These are phyloP conservation scores for Lepilemur ruficaudatus DNA, from an alignment of 2,797 vertebrate genomes.

Conservation along the genomic window DNA sequence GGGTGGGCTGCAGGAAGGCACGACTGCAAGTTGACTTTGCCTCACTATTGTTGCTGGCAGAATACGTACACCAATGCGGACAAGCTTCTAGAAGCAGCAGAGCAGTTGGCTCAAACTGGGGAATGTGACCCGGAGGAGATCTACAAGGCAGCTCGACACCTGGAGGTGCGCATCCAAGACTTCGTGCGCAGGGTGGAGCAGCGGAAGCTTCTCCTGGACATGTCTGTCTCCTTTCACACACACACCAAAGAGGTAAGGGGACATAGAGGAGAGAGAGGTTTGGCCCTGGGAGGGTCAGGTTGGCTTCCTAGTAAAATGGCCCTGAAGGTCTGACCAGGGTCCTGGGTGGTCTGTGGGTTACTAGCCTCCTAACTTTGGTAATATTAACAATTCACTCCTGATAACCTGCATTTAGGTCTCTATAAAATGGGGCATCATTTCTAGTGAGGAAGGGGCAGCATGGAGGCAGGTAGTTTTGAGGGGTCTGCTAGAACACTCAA, in stretches of 20 bases:
- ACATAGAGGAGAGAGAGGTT: not conserved
- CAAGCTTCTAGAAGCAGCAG: constrained; percentile 97
- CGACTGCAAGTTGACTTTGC: constrained; percentile 64
- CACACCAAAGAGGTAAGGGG: constrained; percentile 97
- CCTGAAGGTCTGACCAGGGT: not conserved
- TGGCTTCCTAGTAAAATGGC: not conserved
- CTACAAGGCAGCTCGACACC: constrained; percentile 97
- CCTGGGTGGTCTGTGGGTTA: not conserved
- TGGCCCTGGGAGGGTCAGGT: not conserved
- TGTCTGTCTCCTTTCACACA: constrained; percentile 99
- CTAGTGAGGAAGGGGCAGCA: not conserved
- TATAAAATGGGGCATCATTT: not conserved
- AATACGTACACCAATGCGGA: constrained; percentile 99
- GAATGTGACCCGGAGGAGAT: constrained; percentile 99
- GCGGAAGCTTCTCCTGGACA: constrained; percentile 97
- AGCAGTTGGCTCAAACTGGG: constrained; percentile 97
- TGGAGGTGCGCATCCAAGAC: constrained; percentile 98
- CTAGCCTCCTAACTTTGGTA: not conserved
- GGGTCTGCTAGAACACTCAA: not conserved
- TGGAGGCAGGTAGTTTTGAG: not conserved
- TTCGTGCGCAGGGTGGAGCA: constrained; percentile 98
- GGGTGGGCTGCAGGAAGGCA: constrained; percentile 57
- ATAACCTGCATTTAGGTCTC: not conserved
- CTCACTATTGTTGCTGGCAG: constrained; percentile 84
- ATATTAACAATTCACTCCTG: not conserved